Base-by-base conservation (phyloP, 1,140 invertebrate species). In the Trissolcus basalis region DNA sequence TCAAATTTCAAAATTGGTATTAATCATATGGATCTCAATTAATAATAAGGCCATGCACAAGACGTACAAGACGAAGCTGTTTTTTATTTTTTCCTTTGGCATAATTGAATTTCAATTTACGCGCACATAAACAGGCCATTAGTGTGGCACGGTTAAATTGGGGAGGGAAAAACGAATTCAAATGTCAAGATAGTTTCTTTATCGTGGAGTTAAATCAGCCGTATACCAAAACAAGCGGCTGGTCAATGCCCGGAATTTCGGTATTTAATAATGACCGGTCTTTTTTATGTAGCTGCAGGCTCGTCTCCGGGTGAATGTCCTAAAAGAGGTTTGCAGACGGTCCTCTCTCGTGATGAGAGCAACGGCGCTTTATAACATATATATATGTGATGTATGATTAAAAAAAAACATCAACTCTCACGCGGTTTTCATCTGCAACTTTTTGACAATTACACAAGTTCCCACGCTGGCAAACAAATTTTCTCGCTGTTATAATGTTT, bases 221-320 rank as follows among this genome's bases (percentile, higher is more conserved):
- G 36, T 47, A 3, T 2, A 39, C 32, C 32, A 19, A 53, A 63
- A 72, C 59, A 64, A 69, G 63, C 43, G 35, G 50, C 49, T 69
- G 63, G 63, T 69, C 69, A 60, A 67, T 77, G 69, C 64, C 59
- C 68, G 75, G 75, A 71, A 69, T 77, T 77, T 77, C 48, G 68
- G 74, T 64, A 68, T 72, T 77, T 54, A 59, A 67, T 72, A 77
- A 77, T 64, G 75, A 77, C 68, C 68, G 75, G 63, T 69, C 63
- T 59, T 71, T 68, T 70, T 77, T 50, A 68, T 47, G 69, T 45
- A 45, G 73, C 60, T 77, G 64, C 75, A 69, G 54, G 58, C 58
- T 63, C 60, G 48, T 76, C 73, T 77, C 55, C 64, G 70, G 75
- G 75, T 77, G 63, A 77, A 77, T 32, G 75, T 68, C 75, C 75